Percentiles rank a stretch among this genome's conserved stretches.
phyloP scores from a whole-genome alignment of 2,888 invertebrate genomes.

The Agriopis leucophaearia region DNA sequence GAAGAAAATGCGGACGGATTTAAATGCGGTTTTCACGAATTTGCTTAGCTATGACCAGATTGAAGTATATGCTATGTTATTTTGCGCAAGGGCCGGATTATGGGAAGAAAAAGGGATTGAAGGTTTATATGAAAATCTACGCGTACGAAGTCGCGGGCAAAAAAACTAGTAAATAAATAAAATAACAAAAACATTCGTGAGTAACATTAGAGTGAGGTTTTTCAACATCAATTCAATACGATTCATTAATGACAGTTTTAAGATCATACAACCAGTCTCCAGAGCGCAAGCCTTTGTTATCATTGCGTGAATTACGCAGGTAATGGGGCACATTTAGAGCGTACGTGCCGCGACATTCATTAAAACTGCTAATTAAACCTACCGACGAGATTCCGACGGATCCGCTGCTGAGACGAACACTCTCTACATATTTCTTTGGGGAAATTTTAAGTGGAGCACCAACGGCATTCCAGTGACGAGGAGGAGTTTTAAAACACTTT shows the following conservation, averaged over 20 bases:
- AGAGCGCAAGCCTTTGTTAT: slow-evolving; percentile 68
- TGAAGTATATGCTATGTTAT: too few species aligned
- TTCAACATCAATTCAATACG: too few species aligned
- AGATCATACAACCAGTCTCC: slow-evolving; percentile 28
- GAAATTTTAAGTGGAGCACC: slow-evolving; percentile 62
- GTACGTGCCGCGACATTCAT: slow-evolving; percentile 84
- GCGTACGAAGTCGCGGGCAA: too few species aligned
- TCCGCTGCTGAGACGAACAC: slow-evolving; percentile 60
- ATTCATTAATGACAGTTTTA: background rate
- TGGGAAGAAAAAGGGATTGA: too few species aligned
- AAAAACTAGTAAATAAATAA: too few species aligned
- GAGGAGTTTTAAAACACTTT: slow-evolving; percentile 56
- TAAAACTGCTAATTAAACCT: slow-evolving; percentile 81
- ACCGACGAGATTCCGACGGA: slow-evolving; percentile 72
- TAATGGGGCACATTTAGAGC: slow-evolving; percentile 80
- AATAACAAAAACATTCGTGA: too few species aligned
- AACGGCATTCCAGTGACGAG: slow-evolving; percentile 51
- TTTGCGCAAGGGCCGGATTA: too few species aligned
- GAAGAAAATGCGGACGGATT: too few species aligned
- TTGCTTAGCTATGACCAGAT: too few species aligned
- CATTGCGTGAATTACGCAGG: slow-evolving; percentile 81
- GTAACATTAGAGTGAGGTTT: too few species aligned
- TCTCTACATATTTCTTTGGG: slow-evolving; percentile 67
- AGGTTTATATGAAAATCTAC: too few species aligned
- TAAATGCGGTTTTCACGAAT: too few species aligned